Conservation (phyloP, 1,140 invertebrate species). For the Eriocheir sinensis region DNA sequence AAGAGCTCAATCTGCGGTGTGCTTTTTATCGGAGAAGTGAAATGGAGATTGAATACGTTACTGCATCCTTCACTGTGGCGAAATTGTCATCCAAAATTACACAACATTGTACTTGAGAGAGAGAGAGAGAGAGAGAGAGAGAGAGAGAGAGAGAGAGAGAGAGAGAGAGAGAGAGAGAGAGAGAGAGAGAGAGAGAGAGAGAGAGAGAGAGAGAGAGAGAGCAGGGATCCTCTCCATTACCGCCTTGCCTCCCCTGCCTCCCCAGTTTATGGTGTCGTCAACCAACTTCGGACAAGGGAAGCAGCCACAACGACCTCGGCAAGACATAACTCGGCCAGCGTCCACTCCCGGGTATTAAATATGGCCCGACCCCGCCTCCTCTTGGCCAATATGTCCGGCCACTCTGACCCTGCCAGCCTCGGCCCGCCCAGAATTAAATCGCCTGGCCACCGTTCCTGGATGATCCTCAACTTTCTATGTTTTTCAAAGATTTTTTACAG, state of each 20-base stretch:
- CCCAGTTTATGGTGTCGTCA: constrained; percentile 62
- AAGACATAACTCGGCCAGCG: constrained; percentile 64
- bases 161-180: not conserved
- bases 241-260: not conserved
- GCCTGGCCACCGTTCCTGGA: not conserved
- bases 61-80: too few species aligned
- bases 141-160: too few species aligned
- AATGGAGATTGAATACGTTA: too few species aligned
- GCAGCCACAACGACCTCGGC: constrained; percentile 65
- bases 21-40: too few species aligned
- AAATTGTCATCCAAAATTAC: too few species aligned
- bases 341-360: constrained; percentile 70
- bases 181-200: constrained; percentile 53
- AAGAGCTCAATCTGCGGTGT: too few species aligned
- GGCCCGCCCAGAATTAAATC: constrained; percentile 19
- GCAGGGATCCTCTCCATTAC: not conserved
- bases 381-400: constrained; percentile 60
- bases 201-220: constrained; percentile 32
- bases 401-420: constrained; percentile 54
- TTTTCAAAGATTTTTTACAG: too few species aligned
- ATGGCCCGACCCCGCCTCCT: constrained; percentile 53
- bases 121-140: too few species aligned
- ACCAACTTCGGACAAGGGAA: constrained; percentile 61
- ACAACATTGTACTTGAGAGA: too few species aligned
- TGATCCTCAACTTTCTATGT: not conserved